phyloP scores from a whole-genome alignment of 2,797 vertebrate genomes.

The Falco berigora region DNA sequence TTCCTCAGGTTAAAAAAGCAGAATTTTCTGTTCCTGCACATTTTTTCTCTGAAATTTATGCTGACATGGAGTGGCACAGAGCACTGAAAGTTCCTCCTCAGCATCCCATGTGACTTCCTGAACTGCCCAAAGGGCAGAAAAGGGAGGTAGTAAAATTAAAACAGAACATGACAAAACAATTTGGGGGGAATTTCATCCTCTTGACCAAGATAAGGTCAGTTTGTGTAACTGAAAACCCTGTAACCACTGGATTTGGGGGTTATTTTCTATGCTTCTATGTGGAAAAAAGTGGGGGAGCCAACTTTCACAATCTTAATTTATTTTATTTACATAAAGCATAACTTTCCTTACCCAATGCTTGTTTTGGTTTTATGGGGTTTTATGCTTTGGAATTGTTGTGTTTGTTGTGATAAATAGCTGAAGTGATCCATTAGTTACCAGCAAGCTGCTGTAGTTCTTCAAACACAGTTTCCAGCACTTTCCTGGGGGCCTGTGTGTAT shows the following conservation, averaged over 20 bases:
- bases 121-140: background rate
- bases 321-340: background rate
- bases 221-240: background rate
- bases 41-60: background rate
- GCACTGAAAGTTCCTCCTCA: background rate
- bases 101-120: background rate
- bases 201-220: background rate
- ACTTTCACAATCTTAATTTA: background rate
- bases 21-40: background rate
- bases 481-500: background rate
- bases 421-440: background rate
- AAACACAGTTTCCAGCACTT: background rate
- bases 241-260: background rate
- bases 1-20: background rate
- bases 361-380: background rate
- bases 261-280: background rate
- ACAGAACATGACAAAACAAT: background rate
- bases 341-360: background rate
- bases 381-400: background rate
- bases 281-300: background rate
- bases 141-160: background rate
- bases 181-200: background rate
- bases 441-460: background rate
- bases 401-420: background rate
- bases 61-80: background rate